Base-by-base conservation (phyloP, 2,888 invertebrate genomes). In the Leptopilina drosophilae region DNA sequence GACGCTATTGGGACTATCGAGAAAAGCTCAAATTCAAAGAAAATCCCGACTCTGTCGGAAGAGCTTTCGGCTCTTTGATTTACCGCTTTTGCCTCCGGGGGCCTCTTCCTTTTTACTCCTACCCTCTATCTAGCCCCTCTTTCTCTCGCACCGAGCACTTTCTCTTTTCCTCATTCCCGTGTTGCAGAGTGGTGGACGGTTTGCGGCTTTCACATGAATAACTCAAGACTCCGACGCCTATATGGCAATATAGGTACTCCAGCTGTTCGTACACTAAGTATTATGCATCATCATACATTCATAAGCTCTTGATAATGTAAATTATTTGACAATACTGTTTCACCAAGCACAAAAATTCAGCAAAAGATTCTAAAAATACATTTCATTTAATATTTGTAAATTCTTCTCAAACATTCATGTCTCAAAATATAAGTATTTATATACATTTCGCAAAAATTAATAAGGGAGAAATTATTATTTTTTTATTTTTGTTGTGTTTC, bases 21-120 rank as follows among this genome's bases (percentile, higher is more conserved):
- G 64, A 64, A 62, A 64, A 76, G 76, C 64, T 76, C 76, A 64
- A 76, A 64, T 33, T 76, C 76, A 76, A 64, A 76, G 76, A 76
- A 76, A 76, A 76, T 76, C 76, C 76, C 76, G 49, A 64, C 76
- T 59, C 40, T 64, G 64, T 64, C 64, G 46, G 76, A 64, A 76
- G 49, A 76, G 76, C 76, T 76, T 76, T 64, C 64, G 76, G 46
- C 64, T 76, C 49, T 76, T 76, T 64, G 76, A 64, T 76, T 76
- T 64, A 62, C 42, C 64, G 76, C n/a, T 73, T 73, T 73, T 73
- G 73, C 73, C 64, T 64, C 64, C 76, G 14, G 46, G 46, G 26
- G 64, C 76, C 33, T 76, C 64, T 46, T 20, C 64, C 64, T 14
- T 76, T 49, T 62, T 62, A 46, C 42, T 42, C 26, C 14, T 59